phyloP scores from a whole-genome alignment of 1,140 invertebrate genomes.

The Brachionus plicatilis region DNA sequence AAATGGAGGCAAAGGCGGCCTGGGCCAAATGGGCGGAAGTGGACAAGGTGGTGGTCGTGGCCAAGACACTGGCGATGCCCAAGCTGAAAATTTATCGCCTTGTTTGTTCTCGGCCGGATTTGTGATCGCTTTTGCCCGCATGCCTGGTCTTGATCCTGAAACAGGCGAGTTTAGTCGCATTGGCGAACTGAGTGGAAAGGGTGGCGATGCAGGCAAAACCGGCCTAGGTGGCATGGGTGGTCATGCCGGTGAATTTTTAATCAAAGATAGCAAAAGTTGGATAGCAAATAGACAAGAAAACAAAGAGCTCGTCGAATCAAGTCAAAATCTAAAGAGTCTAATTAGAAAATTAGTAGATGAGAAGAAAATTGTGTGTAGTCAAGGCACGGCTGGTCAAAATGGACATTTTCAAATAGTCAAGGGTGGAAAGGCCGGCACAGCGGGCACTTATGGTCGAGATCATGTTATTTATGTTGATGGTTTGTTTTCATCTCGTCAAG shows the following conservation, averaged over 20 bases:
- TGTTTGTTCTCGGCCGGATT: background rate
- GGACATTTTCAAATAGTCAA: background rate
- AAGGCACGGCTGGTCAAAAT: background rate
- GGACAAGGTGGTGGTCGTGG: background rate
- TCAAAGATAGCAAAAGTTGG: background rate
- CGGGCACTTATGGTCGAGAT: background rate
- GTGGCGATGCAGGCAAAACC: background rate
- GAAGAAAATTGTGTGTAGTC: background rate
- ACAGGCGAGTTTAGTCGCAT: background rate
- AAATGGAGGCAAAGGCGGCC: background rate
- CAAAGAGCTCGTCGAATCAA: background rate
- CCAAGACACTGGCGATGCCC: background rate
- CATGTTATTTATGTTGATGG: conserved; percentile 27
- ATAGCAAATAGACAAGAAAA: background rate
- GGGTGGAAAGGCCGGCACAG: background rate
- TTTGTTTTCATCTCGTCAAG: background rate
- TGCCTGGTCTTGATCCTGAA: background rate
- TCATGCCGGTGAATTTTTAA: background rate
- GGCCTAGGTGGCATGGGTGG: background rate
- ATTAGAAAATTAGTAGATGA: background rate
- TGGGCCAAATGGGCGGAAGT: background rate
- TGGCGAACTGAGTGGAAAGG: background rate
- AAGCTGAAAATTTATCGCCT: background rate
- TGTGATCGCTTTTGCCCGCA: background rate
- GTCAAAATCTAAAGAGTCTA: background rate